phyloP scores from a whole-genome alignment of 2,888 invertebrate genomes.

The Nephrotoma flavescens region DNA sequence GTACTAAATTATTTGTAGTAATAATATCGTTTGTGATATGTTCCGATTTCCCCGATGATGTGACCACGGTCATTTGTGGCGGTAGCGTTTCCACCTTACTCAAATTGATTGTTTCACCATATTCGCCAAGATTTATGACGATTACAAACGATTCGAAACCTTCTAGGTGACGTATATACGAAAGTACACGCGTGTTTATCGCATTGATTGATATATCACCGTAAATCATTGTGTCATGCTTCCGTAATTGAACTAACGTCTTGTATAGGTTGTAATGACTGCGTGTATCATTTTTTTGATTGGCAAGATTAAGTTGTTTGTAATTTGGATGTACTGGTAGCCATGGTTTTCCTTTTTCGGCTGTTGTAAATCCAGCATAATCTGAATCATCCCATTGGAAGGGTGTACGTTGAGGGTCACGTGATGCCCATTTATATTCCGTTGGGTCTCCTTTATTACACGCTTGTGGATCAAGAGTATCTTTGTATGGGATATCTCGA shows the following conservation, averaged over 20 bases:
- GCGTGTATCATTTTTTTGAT: constrained; percentile 26
- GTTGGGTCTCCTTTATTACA: constrained; percentile 34
- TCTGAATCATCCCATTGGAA: constrained; percentile 49
- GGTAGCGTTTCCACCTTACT: background rate
- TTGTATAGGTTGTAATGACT: constrained; percentile 44
- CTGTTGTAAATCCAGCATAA: constrained; percentile 19
- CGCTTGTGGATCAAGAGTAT: constrained; percentile 18
- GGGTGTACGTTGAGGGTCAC: constrained; percentile 57
- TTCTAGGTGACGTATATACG: background rate
- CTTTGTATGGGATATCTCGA: constrained; percentile 24
- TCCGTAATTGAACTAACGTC: constrained; percentile 34
- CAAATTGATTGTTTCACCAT: background rate
- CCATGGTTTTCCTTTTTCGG: constrained; percentile 37
- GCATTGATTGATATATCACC: constrained; percentile 38
- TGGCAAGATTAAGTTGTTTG: constrained; percentile 36
- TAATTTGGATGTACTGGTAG: constrained; percentile 44
- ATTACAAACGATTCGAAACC: background rate
- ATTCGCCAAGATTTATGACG: background rate
- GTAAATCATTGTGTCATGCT: constrained; percentile 31
- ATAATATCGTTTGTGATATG: no score
- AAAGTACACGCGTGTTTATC: constrained; percentile 13
- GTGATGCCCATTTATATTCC: constrained; percentile 25
- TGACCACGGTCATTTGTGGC: no score
- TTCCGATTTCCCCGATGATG: no score
- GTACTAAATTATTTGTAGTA: no score